A percentile compares a stretch with the other conserved stretches of the same genome.
These are phyloP conservation scores for Ichneumon xanthorius DNA, from an alignment of 2,888 invertebrate genomes.

Conservation along the genomic window DNA sequence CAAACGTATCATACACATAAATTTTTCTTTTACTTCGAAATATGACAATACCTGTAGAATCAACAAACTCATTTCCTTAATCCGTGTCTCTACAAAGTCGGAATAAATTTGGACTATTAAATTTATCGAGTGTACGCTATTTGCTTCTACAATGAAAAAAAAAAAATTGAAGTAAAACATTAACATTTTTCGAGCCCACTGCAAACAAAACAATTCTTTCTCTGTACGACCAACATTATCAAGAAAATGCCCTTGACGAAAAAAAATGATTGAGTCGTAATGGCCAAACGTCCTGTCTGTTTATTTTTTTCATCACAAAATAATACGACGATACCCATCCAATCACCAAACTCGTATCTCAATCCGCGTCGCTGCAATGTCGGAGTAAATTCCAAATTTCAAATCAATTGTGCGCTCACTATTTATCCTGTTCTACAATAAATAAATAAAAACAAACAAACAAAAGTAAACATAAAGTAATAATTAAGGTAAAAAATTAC, in stretches of 20 bases:
- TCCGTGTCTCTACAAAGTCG: neutral
- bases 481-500: constrained; percentile 21
- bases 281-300: neutral
- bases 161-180: no score
- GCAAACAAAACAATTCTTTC: neutral
- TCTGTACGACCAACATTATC: neutral
- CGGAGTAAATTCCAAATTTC: neutral
- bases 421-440: neutral
- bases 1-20: neutral
- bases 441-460: neutral
- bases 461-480: neutral
- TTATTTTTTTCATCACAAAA: constrained; percentile 7
- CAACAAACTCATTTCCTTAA: neutral
- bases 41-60: neutral
- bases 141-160: no score
- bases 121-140: neutral
- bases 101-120: neutral
- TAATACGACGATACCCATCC: neutral
- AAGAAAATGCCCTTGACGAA: constrained; percentile 2
- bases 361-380: no score
- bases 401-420: neutral
- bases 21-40: constrained; percentile 3
- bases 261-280: constrained; percentile 4
- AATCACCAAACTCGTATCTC: neutral
- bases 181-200: no score